Evolutionary conservation across 2,888 invertebrate species (phyloP).

Genomic region (Drosophila buzzatii): DNA sequence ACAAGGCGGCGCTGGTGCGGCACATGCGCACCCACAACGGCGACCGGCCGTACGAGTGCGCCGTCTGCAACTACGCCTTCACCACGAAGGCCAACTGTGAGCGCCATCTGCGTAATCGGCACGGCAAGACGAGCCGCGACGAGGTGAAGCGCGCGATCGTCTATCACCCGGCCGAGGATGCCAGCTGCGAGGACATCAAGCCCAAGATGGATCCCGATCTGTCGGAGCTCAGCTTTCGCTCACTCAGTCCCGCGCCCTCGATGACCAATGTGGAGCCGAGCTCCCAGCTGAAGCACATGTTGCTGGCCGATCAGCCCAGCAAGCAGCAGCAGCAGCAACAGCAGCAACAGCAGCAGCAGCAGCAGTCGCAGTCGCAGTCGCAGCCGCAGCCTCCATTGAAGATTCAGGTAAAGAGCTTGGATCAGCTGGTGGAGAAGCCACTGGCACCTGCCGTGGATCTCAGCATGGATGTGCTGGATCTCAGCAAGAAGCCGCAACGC

Average conservation of each 20-base stretch:
- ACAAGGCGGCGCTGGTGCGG: constrained; percentile 95
- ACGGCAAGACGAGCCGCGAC: constrained; percentile 93
- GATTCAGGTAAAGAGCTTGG: constrained; percentile 88
- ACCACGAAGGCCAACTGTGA: constrained; percentile 99
- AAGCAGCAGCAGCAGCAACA: constrained; percentile 10
- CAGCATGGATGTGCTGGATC: constrained; percentile 92
- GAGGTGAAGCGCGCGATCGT: constrained; percentile 95
- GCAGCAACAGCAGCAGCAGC: constrained; percentile 77
- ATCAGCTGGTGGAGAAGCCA: constrained; percentile 86
- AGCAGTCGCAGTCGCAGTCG: constrained; percentile 75
- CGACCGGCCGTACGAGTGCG: constrained; percentile 97
- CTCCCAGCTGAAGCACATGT: constrained; percentile 86
- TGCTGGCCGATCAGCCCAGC: constrained; percentile 78
- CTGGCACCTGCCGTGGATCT: constrained; percentile 88
- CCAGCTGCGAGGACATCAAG: constrained; percentile 89
- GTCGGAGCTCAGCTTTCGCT: constrained; percentile 53
- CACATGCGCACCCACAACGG: constrained; percentile 98
- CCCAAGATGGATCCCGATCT: constrained; percentile 55
- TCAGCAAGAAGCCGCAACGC: constrained; percentile 90
- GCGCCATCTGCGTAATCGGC: constrained; percentile 95
- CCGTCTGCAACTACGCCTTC: constrained; percentile 97
- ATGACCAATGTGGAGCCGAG: constrained; percentile 67
- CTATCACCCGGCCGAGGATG: constrained; percentile 94
- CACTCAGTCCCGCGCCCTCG: constrained; percentile 25
- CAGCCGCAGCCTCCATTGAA: constrained; percentile 86